Conservation (phyloP, 2,113 vertebrate species). For the Cromileptes altivelis region DNA sequence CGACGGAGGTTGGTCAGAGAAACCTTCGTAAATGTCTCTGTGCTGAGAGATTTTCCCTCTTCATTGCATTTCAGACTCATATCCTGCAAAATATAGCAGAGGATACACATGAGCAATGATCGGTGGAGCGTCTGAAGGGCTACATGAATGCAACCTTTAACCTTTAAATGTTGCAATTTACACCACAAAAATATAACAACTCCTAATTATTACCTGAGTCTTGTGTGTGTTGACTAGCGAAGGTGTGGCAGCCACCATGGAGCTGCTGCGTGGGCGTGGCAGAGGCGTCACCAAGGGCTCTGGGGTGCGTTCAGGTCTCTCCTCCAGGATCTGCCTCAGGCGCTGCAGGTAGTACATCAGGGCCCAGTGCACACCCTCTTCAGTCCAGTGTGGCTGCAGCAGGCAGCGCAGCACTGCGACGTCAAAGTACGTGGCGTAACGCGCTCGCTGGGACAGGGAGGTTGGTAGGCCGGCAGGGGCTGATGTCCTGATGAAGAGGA, state of each 20-base stretch:
- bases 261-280: slow-evolving; percentile 95
- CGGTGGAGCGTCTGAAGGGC: not conserved
- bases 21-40: slow-evolving; percentile 95
- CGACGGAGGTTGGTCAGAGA: slow-evolving; percentile 95
- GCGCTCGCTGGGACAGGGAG: slow-evolving; percentile 91
- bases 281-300: slow-evolving; percentile 89
- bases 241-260: slow-evolving; percentile 96
- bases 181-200: not conserved
- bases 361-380: slow-evolving; percentile 98
- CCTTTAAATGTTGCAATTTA: not conserved
- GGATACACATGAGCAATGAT: rapidly evolving
- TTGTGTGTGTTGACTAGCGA: slow-evolving; percentile 98
- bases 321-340: slow-evolving; percentile 94
- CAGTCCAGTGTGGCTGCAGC: slow-evolving; percentile 96
- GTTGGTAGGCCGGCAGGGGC: slow-evolving; percentile 78
- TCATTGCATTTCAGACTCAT: slow-evolving; percentile 97
- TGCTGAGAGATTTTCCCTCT: slow-evolving; percentile 93
- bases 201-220: slow-evolving; percentile 88
- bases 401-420: slow-evolving; percentile 97
- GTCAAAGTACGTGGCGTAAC: slow-evolving; percentile 97
- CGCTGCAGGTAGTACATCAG: slow-evolving; percentile 96
- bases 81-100: slow-evolving; percentile 84
- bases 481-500: slow-evolving; percentile 69
- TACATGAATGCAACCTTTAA: not conserved
- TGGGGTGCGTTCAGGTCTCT: slow-evolving; percentile 91